phyloP scores from a whole-genome alignment of 2,113 vertebrate genomes.

The Alethe castanea region DNA sequence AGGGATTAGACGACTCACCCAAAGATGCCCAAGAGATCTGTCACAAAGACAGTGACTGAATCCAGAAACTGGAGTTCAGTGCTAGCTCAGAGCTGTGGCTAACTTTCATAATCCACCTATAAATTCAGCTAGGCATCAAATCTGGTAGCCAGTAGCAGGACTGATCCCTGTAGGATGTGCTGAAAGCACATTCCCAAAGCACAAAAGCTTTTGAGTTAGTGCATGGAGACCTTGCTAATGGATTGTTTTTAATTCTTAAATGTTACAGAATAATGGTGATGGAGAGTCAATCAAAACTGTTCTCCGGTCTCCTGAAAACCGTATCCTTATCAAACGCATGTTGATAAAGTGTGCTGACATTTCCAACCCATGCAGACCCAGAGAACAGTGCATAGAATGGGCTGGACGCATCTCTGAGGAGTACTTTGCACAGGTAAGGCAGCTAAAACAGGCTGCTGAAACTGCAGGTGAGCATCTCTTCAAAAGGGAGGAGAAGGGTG shows the following conservation, averaged over 20 bases:
- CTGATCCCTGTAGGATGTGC: not conserved
- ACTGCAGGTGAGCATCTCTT: not conserved
- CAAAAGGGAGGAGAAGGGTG: not conserved
- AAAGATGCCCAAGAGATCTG: not conserved
- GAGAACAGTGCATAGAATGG: constrained; percentile 93
- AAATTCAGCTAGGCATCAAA: not conserved
- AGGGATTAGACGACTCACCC: not conserved
- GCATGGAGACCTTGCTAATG: not conserved
- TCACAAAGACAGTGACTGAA: not conserved
- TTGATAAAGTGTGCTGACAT: constrained; percentile 97
- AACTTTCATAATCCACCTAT: not conserved
- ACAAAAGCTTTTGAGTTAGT: not conserved
- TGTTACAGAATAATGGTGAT: constrained; percentile 72
- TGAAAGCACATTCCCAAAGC: not conserved
- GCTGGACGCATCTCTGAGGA: constrained; percentile 96
- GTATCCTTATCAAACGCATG: constrained; percentile 94
- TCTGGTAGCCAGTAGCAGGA: not conserved
- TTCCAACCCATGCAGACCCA: constrained; percentile 92
- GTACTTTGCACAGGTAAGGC: constrained; percentile 93
- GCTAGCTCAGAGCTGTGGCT: not conserved
- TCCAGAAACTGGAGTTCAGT: not conserved
- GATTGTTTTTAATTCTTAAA: constrained; percentile 25
- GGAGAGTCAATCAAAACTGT: constrained; percentile 82
- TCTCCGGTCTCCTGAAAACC: constrained; percentile 88
- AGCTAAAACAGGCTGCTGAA: not conserved